Evolutionary conservation across 2,113 vertebrate species (phyloP).

Genomic region (Asarcornis scutulata): DNA sequence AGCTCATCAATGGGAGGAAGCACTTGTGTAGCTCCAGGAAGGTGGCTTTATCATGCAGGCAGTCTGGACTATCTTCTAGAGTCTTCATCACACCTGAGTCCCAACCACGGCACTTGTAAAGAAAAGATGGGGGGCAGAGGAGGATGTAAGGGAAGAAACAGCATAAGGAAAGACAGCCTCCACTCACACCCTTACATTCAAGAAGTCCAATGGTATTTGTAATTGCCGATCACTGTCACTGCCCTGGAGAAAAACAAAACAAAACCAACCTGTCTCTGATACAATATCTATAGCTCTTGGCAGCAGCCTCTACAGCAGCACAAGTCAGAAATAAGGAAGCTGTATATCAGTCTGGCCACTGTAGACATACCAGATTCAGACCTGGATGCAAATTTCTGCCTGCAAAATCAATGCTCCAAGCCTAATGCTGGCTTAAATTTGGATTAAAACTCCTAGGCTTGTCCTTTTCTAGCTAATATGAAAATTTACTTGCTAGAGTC

Average conservation of each 20-base stretch:
- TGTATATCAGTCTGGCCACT: background rate
- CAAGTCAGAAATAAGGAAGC: background rate
- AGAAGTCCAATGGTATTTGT: background rate
- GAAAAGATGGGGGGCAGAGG: background rate
- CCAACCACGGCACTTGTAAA: background rate
- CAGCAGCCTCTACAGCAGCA: background rate
- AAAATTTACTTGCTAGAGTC: background rate
- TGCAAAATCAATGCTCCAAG: background rate
- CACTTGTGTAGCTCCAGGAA: background rate
- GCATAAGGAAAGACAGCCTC: background rate
- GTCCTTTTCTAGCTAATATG: background rate
- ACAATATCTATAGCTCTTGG: background rate
- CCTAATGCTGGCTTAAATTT: background rate
- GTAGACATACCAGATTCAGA: background rate
- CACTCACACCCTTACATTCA: accelerated
- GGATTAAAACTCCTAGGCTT: background rate
- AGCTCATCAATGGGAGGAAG: background rate
- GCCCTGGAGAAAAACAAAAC: background rate
- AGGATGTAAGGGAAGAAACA: background rate
- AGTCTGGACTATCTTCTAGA: background rate
- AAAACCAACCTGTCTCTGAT: background rate
- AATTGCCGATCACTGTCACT: background rate
- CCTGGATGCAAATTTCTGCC: background rate
- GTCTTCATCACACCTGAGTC: background rate
- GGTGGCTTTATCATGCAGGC: background rate